Evolutionary conservation across 2,113 vertebrate species (phyloP).

Genomic region (Scopus umbretta): DNA sequence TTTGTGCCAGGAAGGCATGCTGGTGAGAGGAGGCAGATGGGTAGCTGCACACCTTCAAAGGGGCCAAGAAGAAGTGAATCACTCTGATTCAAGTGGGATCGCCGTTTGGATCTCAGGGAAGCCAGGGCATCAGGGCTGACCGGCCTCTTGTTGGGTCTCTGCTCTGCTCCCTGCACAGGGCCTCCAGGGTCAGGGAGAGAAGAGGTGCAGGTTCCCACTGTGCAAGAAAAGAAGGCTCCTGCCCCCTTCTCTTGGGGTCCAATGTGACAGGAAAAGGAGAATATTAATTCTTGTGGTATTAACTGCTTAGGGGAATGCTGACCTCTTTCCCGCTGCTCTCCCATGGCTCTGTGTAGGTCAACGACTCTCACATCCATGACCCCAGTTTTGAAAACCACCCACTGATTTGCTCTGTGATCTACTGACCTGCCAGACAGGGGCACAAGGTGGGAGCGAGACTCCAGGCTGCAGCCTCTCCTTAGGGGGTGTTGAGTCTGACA

Average conservation of each 20-base stretch:
- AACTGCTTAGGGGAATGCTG: background rate
- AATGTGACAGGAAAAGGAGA: background rate
- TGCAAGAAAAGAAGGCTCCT: background rate
- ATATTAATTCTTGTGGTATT: background rate
- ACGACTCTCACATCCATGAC: background rate
- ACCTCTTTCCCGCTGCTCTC: background rate
- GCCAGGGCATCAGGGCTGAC: background rate
- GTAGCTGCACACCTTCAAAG: background rate
- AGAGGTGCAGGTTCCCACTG: background rate
- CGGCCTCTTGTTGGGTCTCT: background rate
- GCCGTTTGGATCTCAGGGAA: background rate
- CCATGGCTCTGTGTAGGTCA: background rate
- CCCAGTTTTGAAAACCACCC: background rate
- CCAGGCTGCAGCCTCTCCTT: background rate
- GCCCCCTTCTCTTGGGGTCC: background rate
- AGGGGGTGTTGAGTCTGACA: background rate
- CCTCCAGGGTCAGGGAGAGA: fast-evolving
- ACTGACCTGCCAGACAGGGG: background rate
- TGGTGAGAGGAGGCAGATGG: no score
- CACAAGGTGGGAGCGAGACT: background rate
- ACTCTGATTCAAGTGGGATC: background rate
- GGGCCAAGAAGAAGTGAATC: background rate
- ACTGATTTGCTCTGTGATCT: background rate
- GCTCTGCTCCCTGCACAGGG: background rate
- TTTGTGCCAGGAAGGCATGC: background rate